Evolutionary conservation across 2,888 invertebrate genomes (phyloP), one percentile per base, ranked within the genome.

Genomic region (Horisme vitalbata): DNA sequence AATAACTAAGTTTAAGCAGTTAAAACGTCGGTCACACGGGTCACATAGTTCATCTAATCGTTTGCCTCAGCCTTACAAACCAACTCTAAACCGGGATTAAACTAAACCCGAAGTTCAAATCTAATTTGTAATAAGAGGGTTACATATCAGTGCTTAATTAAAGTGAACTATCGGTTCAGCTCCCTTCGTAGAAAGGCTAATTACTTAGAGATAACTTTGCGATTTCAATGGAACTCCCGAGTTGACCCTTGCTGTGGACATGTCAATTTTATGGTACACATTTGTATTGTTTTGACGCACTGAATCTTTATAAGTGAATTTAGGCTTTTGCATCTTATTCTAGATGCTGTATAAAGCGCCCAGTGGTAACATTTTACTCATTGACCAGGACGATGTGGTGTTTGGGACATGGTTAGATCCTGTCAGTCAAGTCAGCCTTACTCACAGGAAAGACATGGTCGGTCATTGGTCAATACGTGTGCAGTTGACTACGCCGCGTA

Each of bases 91-190:
- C 53, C 48, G 15, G 52, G 56, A 52, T 56, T 56, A 54, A 53
- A 56, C 55, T 45, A 28, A 48, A 47, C 55, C 52, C 53, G 24
- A 53, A 53, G 46, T 52, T 56, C 50, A 57, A 58, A 60, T 60
- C 58, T 62, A 60, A 63, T 63, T 61, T 61, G 58, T 57, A 58
- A 61, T 57, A 59, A 58, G 55, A 56, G 58, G 58, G 55, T 57
- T 56, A 52, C 54, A 55, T 58, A 61, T 57, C 63, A 58, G 55
- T 52, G 52, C 52, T 63, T 63, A 59, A 63, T 59, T 63, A 58
- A 57, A 57, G 57, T 53, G 52, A 58, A 55, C 59, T 57, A 59
- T 59, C 54, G 61, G 55, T 47, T 41, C 37, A 49, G 49, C 55
- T 55, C 52, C 55, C 52, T 51, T 41, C 45, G 34, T 28, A 10